Base-by-base conservation (phyloP, 2,797 vertebrate species). In the Remorina albescens region DNA sequence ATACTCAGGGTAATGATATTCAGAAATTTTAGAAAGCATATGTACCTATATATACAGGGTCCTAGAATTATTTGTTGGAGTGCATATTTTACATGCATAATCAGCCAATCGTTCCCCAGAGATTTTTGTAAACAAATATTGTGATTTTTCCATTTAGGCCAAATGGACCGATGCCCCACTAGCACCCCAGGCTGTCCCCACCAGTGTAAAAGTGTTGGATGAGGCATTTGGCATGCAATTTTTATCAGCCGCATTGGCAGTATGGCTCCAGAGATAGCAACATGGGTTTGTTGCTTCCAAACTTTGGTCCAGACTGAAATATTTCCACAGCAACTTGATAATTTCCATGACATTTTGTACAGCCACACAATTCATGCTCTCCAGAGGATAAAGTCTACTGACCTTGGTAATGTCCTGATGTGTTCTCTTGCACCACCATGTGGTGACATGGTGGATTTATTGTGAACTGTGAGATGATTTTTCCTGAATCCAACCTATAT, bases 61-160 rank as follows among this genome's bases (percentile, higher is more conserved):
- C n/a, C n/a, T n/a, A n/a, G n/a, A n/a, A n/a, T n/a, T n/a, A n/a
- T n/a, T n/a, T n/a, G n/a, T n/a, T n/a, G n/a, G n/a, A n/a, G n/a
- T n/a, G n/a, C 21, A 32, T 42, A 15, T 47, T 41, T 13, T 16
- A 47, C 44, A 21, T 10, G 42, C 18, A 10, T 10, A 12, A n/a
- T 21, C 46, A 25, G 21, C 23, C 10, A 23, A 49, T 23, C 12
- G 6, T 23, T n/a, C 42, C 19, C 19, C 13, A 25, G 18, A 30
- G 10, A 50, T 28, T 47, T 41, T 59, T 54, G 26, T n/a, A 37
- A 53, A 12, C 30, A 59, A 47, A 76, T 30, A 70, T 11, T 23
- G 46, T 47, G 30, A 55, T 71, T 64, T n/a, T 15, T 3, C 9
- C 12, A 53, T 3, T 32, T 67, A 41, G 9, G 2, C 16, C 21